Evolutionary conservation across 2,113 vertebrate species (phyloP).

Genomic region (Hydrochoerus hydrochaeris): DNA sequence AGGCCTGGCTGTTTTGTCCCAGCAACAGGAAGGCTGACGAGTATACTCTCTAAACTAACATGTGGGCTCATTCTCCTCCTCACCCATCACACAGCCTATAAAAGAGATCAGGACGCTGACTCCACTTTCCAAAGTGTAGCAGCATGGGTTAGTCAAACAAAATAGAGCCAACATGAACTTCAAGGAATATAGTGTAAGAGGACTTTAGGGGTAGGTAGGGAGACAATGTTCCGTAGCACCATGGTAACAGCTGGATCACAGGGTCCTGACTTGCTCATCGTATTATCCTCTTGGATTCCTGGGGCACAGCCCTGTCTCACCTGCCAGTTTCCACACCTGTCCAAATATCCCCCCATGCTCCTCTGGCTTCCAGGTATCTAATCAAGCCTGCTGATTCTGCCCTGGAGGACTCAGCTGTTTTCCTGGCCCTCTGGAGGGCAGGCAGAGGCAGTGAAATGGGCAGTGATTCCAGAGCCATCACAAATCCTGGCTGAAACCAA

Average conservation of each 20-base stretch:
- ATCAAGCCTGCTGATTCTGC: background rate
- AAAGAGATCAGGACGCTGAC: rapidly evolving
- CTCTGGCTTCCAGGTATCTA: slow-evolving; percentile 45
- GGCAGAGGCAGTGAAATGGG: background rate
- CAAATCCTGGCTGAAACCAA: slow-evolving; percentile 76
- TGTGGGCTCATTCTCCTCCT: background rate
- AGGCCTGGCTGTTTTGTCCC: background rate
- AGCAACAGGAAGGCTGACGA: background rate
- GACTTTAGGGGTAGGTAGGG: background rate
- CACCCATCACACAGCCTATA: background rate
- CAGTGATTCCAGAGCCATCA: slow-evolving; percentile 49
- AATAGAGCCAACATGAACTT: background rate
- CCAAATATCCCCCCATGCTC: rapidly evolving
- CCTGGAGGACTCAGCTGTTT: background rate
- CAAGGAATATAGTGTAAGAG: background rate
- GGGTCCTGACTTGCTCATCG: background rate
- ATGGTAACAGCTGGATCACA: rapidly evolving
- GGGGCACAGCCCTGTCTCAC: background rate
- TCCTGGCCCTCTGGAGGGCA: slow-evolving; percentile 44
- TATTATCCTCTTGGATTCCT: rapidly evolving
- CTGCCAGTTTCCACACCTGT: background rate
- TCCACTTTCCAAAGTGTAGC: background rate
- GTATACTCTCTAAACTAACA: background rate
- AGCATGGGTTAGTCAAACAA: background rate
- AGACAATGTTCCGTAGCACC: background rate